These are phyloP conservation scores for Pelochelys cantorii DNA, from an alignment of 2,797 vertebrate genomes.

Conservation along the genomic window DNA sequence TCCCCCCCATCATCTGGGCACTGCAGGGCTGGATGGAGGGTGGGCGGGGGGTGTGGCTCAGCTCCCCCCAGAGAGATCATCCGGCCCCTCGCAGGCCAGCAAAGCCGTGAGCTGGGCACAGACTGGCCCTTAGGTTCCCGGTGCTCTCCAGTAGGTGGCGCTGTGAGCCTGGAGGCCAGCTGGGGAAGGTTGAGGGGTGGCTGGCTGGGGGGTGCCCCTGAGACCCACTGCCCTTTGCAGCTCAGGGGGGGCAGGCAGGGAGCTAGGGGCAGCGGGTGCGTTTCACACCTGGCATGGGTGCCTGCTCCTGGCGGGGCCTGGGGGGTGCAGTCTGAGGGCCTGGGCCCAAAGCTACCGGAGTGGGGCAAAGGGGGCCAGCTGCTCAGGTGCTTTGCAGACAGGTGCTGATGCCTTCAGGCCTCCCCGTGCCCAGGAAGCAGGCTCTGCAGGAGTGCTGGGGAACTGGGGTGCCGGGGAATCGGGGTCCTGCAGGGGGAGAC, in stretches of 20 bases:
- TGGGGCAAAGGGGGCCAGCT: neutral
- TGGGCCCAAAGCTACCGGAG: neutral
- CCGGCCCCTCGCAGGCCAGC: no score
- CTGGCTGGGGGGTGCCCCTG: neutral
- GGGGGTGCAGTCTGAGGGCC: neutral
- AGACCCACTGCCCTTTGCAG: neutral
- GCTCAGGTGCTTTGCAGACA: neutral
- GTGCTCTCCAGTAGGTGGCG: neutral
- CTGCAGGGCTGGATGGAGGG: neutral
- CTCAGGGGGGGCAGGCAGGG: no score
- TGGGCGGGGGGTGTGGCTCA: neutral
- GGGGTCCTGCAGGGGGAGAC: neutral
- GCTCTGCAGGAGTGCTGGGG: no score
- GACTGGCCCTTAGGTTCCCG: neutral
- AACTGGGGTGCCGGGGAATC: no score
- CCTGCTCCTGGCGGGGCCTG: neutral
- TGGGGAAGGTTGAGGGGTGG: neutral
- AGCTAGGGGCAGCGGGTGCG: neutral
- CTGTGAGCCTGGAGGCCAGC: neutral
- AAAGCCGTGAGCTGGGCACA: neutral
- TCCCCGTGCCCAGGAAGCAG: rapidly evolving
- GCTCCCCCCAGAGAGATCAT: no score
- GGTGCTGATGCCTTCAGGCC: neutral
- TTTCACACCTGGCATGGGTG: no score
- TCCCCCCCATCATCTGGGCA: neutral